These are phyloP conservation scores for Darevskia mixta DNA, from an alignment of 2,797 vertebrate species.

Conservation along the genomic window DNA sequence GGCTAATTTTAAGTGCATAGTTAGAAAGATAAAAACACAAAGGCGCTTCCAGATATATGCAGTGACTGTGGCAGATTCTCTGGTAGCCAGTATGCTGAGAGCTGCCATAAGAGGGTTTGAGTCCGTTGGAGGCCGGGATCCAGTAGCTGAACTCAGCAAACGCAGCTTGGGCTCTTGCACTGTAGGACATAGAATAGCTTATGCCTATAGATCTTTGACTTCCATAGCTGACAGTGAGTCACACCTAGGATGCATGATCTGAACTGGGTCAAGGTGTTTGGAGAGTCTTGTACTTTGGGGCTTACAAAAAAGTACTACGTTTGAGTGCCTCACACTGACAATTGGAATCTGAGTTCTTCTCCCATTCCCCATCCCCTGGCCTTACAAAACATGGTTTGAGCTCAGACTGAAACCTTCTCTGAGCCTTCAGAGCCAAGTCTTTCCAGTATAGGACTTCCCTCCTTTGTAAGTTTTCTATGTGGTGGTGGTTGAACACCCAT, in stretches of 20 bases:
- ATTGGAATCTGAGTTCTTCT: not conserved
- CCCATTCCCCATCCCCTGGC: too few species aligned
- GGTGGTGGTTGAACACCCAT: not conserved
- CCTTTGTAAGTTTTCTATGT: not conserved
- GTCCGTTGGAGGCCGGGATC: not conserved
- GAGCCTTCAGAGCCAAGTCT: not conserved
- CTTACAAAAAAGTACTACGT: not conserved
- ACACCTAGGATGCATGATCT: not conserved
- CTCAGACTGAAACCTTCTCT: not conserved
- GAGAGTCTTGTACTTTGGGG: not conserved
- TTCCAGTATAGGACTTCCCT: not conserved
- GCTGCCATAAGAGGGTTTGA: not conserved
- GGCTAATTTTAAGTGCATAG: not conserved
- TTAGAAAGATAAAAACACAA: not conserved
- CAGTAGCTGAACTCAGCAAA: not conserved
- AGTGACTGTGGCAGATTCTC: not conserved
- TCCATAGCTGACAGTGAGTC: not conserved
- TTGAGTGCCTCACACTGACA: not conserved
- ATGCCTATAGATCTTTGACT: not conserved
- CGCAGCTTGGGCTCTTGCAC: not conserved
- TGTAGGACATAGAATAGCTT: not conserved
- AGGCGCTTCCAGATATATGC: not conserved
- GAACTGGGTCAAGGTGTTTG: not conserved
- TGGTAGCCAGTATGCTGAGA: not conserved
- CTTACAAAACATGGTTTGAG: not conserved